Conservation (phyloP, 2,113 vertebrate genomes). For the Halichoeres trimaculatus region DNA sequence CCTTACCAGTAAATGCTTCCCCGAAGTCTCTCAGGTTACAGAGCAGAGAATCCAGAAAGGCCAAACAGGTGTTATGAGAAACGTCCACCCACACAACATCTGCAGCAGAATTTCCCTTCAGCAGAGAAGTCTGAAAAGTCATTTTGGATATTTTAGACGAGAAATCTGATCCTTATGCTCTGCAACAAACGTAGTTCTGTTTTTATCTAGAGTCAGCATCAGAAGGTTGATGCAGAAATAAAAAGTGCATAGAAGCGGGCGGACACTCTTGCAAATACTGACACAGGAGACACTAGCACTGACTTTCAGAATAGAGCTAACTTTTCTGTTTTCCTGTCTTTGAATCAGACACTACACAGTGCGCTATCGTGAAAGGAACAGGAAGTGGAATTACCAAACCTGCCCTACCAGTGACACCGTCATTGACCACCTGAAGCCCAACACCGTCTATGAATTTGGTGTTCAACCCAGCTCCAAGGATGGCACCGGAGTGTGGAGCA, state of each 20-base stretch:
- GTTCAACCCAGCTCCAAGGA: constrained; percentile 89
- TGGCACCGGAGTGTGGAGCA: constrained; percentile 89
- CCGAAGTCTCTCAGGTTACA: constrained; percentile 49
- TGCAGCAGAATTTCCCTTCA: constrained; percentile 15
- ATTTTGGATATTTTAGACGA: constrained; percentile 18
- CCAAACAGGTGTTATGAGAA: constrained; percentile 51
- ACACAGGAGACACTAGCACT: no score
- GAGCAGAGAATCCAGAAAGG: constrained; percentile 5
- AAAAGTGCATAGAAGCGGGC: background rate
- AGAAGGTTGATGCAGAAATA: background rate
- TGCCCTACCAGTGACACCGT: constrained; percentile 94
- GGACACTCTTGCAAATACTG: no score
- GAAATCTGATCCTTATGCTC: background rate
- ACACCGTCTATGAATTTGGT: constrained; percentile 92
- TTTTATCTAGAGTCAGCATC: constrained; percentile 22
- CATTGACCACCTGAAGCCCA: constrained; percentile 92
- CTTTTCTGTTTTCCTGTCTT: constrained; percentile 19
- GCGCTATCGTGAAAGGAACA: constrained; percentile 93
- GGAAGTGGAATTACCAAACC: constrained; percentile 94
- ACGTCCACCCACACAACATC: constrained; percentile 35
- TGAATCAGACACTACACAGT: constrained; percentile 91
- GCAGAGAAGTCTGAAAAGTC: background rate
- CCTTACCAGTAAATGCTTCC: constrained; percentile 42
- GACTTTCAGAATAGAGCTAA: no score
- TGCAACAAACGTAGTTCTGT: constrained; percentile 15